Percentiles rank a stretch among this genome's conserved stretches.
These are phyloP conservation scores for Pachypsylla venusta DNA, from an alignment of 1,140 invertebrate genomes.

Conservation along the genomic window DNA sequence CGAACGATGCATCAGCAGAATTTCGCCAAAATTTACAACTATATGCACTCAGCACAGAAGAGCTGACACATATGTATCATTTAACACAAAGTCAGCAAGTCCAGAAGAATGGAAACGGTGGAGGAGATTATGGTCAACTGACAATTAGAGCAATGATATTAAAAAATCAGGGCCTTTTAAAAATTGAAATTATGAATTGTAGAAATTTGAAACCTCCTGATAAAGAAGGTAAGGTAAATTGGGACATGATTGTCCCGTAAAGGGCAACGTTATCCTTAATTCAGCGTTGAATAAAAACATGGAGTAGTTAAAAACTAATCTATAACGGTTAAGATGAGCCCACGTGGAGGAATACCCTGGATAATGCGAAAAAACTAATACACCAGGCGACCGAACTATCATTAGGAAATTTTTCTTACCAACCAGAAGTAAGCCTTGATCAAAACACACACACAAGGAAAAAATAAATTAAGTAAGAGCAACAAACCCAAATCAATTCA, in stretches of 20 bases:
- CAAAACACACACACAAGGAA: no score
- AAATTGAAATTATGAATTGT: slow-evolving; percentile 72
- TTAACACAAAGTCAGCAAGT: not conserved
- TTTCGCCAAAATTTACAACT: not conserved
- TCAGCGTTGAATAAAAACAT: no score
- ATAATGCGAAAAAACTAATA: no score
- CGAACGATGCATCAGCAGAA: not conserved
- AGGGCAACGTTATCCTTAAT: not conserved
- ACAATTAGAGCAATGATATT: slow-evolving; percentile 51
- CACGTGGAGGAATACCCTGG: no score
- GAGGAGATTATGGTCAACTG: slow-evolving; percentile 37
- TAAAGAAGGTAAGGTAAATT: slow-evolving; percentile 46
- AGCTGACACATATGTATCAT: slow-evolving; percentile 1
- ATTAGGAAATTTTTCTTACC: no score
- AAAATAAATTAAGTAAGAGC: no score
- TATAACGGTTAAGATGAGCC: no score
- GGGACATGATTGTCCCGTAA: no score
- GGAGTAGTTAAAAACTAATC: no score
- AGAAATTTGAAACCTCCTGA: slow-evolving; percentile 76
- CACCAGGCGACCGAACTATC: no score
- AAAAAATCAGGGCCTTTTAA: slow-evolving; percentile 30
- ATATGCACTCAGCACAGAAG: not conserved
- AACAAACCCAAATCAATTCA: no score
- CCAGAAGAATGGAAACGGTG: not conserved
- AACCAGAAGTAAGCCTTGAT: no score